Evolutionary conservation across 2,113 vertebrate species (phyloP), one percentile per base, ranked within the genome.

Genomic region (rabbit (Oryctolagus cuniculus)): DNA sequence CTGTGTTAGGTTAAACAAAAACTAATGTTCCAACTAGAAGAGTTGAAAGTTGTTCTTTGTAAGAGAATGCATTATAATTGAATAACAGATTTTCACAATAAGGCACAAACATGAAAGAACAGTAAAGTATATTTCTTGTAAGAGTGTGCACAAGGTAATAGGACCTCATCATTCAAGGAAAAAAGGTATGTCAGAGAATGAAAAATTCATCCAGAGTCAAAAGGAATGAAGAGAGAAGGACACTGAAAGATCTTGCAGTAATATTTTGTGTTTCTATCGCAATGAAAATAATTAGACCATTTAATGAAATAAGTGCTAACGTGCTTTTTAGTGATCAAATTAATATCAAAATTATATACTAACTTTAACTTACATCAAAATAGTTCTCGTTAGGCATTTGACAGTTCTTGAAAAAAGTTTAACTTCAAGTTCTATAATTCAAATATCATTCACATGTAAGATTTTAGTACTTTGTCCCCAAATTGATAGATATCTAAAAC

Each of bases 401-500:
- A 63, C 21, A 87, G 12, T 70, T 86, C 24, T 78, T 72, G 74
- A 51, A 79, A n/a, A 93, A 87, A 88, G 21, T 31, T 87, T n/a
- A 90, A 36, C 3, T 73, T 89, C 12, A 79, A 73, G 91, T 69
- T 80, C 7, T 63, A 5, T 13, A 81, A 53, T 64, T 2, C 10
- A 94, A 77, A 81, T 38, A 90, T 53, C 44, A 90, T 16, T 92
- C 16, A 72, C 0, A 53, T 4, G 4, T 11, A 85, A 91, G 10
- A 49, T 55, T 86, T 95, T 61, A 64, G 19, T 25, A 82, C 70
- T 91, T 90, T 90, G n/a, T 72, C 38, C 24, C 11, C 15, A 88
- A 84, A 88, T 12, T 92, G 82, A 92, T 69, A 88, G 73, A 63
- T 78, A 94, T 82, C 49, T 89, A 82, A 64, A 94, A 66, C 17